These are phyloP conservation scores for Melierax canorus DNA, from an alignment of 2,113 vertebrate species.

Conservation along the genomic window DNA sequence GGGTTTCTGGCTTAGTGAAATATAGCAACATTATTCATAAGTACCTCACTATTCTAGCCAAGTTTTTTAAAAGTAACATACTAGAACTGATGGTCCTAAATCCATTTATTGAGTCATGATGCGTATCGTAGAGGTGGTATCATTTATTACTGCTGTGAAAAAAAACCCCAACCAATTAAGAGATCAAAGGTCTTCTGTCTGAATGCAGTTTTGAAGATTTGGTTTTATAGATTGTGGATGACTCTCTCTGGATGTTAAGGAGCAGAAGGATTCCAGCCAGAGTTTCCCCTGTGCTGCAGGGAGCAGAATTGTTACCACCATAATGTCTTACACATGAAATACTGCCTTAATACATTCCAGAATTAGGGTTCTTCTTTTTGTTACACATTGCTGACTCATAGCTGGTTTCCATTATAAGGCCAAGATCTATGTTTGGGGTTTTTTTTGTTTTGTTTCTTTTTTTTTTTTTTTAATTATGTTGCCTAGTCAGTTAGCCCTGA, in stretches of 20 bases:
- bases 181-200: neutral
- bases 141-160: neutral
- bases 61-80: neutral
- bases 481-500: neutral
- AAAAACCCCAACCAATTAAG: rapidly evolving
- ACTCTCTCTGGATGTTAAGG: neutral
- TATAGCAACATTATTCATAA: neutral
- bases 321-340: neutral
- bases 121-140: neutral
- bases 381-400: neutral
- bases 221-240: neutral
- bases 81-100: neutral
- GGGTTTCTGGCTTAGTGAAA: neutral
- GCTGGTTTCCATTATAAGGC: neutral
- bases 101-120: neutral
- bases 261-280: neutral
- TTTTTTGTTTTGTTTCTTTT: neutral
- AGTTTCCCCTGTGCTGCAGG: neutral
- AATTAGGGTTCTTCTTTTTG: neutral
- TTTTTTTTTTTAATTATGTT: neutral
- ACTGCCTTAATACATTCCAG: neutral
- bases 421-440: neutral
- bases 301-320: neutral
- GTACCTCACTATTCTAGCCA: neutral
- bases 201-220: neutral